These are phyloP conservation scores for Latrodectus hesperus DNA, from an alignment of 2,888 invertebrate species.

Conservation along the genomic window DNA sequence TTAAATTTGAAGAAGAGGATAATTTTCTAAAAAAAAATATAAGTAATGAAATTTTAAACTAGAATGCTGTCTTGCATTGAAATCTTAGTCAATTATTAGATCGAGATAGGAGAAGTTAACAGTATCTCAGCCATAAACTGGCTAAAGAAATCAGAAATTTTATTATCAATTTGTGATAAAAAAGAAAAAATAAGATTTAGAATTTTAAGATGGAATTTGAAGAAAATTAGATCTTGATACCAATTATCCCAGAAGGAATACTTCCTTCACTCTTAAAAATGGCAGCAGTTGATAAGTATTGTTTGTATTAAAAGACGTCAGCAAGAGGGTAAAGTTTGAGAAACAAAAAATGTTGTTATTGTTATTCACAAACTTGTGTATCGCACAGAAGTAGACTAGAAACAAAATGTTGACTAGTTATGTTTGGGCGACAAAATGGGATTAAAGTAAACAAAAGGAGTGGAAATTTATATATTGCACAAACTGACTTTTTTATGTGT, in stretches of 20 bases:
- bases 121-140: too few species aligned
- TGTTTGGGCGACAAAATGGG: conserved; percentile 55
- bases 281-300: conserved; percentile 12
- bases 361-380: conserved; percentile 66
- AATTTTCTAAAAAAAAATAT: too few species aligned
- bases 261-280: conserved; percentile 11
- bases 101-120: too few species aligned
- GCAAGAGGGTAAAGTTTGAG: conserved; percentile 8
- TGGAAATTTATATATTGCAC: conserved; percentile 45
- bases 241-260: neutral
- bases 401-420: conserved; percentile 67
- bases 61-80: too few species aligned
- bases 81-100: too few species aligned
- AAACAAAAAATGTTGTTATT: conserved; percentile 62
- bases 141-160: too few species aligned
- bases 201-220: too few species aligned
- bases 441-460: conserved; percentile 24
- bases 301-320: conserved; percentile 16
- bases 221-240: too few species aligned
- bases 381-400: conserved; percentile 68
- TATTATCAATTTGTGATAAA: too few species aligned
- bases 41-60: too few species aligned
- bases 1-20: too few species aligned
- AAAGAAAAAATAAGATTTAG: too few species aligned
- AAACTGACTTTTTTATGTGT: conserved; percentile 45